Conservation (phyloP, 2,888 invertebrate genomes). For the Phasia obesa region DNA sequence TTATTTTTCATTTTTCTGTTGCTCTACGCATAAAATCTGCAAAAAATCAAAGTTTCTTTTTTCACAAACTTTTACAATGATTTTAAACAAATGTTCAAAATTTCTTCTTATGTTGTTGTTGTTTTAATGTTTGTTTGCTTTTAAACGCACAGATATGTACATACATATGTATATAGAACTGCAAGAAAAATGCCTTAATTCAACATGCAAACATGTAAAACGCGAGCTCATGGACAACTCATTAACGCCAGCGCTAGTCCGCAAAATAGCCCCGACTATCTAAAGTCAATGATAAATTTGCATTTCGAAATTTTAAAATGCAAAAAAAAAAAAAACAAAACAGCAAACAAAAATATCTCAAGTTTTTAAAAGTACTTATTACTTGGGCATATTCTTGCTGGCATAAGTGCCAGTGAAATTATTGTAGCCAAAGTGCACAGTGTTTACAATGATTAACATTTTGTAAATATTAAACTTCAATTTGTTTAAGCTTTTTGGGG, state of each 20-base stretch:
- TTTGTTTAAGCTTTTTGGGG: too few relatives aligned
- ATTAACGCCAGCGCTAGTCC: constrained; percentile 71
- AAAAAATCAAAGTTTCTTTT: constrained; percentile 23
- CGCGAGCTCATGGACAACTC: constrained; percentile 75
- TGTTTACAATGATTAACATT: not conserved
- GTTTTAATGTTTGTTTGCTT: not conserved
- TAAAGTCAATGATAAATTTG: constrained; percentile 80
- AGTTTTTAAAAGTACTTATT: constrained; percentile 62
- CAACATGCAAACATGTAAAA: constrained; percentile 71
- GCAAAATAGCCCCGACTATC: constrained; percentile 58
- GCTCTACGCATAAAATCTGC: constrained; percentile 29
- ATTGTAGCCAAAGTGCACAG: constrained; percentile 49
- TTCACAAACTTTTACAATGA: constrained; percentile 50
- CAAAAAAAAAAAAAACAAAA: constrained; percentile 21
- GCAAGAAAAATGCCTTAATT: constrained; percentile 60
- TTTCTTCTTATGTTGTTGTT: constrained; percentile 51
- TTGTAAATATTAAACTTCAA: too few relatives aligned
- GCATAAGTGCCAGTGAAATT: constrained; percentile 55
- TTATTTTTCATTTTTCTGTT: constrained; percentile 39
- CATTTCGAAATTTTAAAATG: constrained; percentile 75
- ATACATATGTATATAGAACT: too few relatives aligned
- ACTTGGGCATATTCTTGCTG: constrained; percentile 23
- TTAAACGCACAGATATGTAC: constrained; percentile 24
- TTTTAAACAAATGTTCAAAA: constrained; percentile 62
- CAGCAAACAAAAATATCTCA: constrained; percentile 37